Percentiles rank a stretch among this genome's conserved stretches.
Evolutionary conservation across 2,888 invertebrate genomes (phyloP).

Genomic region (Melinopterus prodromus): DNA sequence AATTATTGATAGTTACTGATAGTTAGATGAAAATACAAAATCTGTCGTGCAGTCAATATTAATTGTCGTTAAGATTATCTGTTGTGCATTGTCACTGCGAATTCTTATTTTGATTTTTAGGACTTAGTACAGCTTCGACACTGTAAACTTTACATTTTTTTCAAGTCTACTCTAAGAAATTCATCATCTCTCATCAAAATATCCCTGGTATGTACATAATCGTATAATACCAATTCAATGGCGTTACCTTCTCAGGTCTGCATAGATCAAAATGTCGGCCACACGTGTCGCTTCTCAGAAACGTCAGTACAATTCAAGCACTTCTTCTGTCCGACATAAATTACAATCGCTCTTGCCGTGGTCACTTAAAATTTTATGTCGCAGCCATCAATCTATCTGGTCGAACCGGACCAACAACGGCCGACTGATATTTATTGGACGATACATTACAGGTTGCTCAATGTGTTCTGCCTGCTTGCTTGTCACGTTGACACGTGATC

Average conservation of each 20-base stretch:
- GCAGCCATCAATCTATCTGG: neutral
- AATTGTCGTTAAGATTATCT: no score
- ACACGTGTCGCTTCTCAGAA: neutral
- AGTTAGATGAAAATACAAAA: no score
- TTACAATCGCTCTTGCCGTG: neutral
- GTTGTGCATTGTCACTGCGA: no score
- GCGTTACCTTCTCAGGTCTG: no score
- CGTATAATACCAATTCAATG: neutral
- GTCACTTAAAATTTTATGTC: constrained; percentile 4
- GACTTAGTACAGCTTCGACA: no score
- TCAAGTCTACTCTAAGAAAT: no score
- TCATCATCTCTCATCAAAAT: no score
- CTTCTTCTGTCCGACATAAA: neutral
- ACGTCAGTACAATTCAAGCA: neutral
- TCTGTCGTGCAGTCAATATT: no score
- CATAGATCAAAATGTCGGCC: neutral
- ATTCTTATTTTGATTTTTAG: no score
- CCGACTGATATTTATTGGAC: neutral
- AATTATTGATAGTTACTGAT: no score
- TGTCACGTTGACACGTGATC: neutral
- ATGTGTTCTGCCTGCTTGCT: constrained; percentile 4
- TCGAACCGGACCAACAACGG: neutral
- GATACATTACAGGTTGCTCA: neutral
- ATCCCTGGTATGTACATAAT: neutral
- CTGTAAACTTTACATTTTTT: no score